Conservation (phyloP, 2,888 invertebrate species). For the Oscheius sp. region DNA sequence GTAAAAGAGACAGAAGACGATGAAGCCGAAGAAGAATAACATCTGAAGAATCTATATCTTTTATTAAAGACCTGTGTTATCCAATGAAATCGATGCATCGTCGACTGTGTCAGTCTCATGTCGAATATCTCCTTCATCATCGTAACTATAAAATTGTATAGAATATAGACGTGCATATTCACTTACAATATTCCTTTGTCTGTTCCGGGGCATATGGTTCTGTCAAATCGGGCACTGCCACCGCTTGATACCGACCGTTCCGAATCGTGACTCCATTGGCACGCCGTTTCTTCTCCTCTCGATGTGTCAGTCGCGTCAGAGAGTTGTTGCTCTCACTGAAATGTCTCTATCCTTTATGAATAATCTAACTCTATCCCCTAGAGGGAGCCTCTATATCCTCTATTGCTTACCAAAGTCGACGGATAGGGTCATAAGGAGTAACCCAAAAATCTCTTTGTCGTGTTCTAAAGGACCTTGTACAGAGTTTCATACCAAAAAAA, state of each 20-base stretch:
- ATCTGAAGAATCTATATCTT: conserved; percentile 47
- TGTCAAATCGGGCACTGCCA: conserved; percentile 8
- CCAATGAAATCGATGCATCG: conserved; percentile 68
- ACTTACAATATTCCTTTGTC: conserved; percentile 20
- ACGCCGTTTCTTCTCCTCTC: conserved; percentile 11
- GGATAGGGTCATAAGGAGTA: not conserved
- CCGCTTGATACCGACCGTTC: conserved; percentile 19
- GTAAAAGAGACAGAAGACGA: conserved; percentile 67
- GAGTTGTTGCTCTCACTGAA: conserved; percentile 11
- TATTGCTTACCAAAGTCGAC: not conserved
- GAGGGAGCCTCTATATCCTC: not conserved
- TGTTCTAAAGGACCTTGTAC: not conserved
- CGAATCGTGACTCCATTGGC: conserved; percentile 4
- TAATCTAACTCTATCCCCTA: not conserved
- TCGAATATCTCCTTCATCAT: conserved; percentile 36
- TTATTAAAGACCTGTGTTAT: conserved; percentile 60
- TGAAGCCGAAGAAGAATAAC: conserved; percentile 68
- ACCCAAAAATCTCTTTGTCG: conserved; percentile 4
- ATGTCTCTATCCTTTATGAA: not conserved
- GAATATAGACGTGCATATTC: not conserved
- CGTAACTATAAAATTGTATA: not conserved
- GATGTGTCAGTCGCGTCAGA: conserved; percentile 2
- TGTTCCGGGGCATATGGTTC: conserved; percentile 10
- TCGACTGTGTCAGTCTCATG: conserved; percentile 44
- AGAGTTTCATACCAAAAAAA: not conserved